Evolutionary conservation across 2,113 vertebrate species (phyloP).

Genomic region (Sinocyclocheilus grahami): DNA sequence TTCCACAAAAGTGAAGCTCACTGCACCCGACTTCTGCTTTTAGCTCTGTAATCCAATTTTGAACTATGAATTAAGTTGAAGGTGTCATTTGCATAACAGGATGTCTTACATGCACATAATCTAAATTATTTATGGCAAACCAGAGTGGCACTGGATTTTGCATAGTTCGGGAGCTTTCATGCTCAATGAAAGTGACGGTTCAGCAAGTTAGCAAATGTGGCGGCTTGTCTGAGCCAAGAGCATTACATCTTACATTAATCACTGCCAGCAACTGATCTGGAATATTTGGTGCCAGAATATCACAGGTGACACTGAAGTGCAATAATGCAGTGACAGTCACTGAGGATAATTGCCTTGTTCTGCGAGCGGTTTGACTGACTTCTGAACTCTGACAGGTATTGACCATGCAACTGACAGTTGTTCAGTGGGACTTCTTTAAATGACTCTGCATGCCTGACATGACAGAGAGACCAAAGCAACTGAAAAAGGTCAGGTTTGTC

Average conservation of each 20-base stretch:
- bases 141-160: constrained; percentile 61
- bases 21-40: constrained; percentile 4
- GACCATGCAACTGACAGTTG: not conserved
- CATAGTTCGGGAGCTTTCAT: constrained; percentile 63
- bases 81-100: constrained; percentile 69
- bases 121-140: constrained; percentile 72
- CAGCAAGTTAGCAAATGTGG: constrained; percentile 65
- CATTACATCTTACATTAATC: constrained; percentile 65
- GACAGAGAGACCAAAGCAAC: not conserved
- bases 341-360: constrained; percentile 40
- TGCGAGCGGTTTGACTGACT: not conserved
- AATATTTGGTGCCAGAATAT: constrained; percentile 48
- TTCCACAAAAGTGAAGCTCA: constrained; percentile 10
- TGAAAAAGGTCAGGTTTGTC: constrained; percentile 41
- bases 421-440: not conserved
- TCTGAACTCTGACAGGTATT: constrained; percentile 31
- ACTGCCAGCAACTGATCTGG: constrained; percentile 58
- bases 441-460: not conserved
- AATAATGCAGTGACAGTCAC: constrained; percentile 21
- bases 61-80: constrained; percentile 40
- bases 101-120: constrained; percentile 66
- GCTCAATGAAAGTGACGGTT: constrained; percentile 62
- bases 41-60: constrained; percentile 29
- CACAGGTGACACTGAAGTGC: constrained; percentile 46
- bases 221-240: constrained; percentile 53